These are phyloP conservation scores for Apodemus speciosus DNA, from an alignment of 2,113 vertebrate genomes.

Conservation along the genomic window DNA sequence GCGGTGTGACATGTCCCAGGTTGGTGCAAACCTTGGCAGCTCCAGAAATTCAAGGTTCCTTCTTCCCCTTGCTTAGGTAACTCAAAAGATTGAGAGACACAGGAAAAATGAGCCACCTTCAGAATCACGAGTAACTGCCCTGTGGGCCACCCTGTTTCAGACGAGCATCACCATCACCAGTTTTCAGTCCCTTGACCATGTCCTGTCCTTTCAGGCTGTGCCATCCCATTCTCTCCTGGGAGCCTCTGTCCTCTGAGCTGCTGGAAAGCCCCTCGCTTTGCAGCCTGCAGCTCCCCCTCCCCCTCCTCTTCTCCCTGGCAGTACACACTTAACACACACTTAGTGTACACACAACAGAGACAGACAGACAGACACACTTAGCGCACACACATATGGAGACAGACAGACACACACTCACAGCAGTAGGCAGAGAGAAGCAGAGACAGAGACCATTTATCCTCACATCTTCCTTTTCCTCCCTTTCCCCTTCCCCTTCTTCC, in stretches of 20 bases:
- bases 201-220: background rate
- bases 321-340: background rate
- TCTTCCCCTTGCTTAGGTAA: background rate
- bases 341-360: background rate
- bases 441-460: background rate
- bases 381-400: background rate
- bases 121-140: background rate
- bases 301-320: no score
- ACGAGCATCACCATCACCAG: background rate
- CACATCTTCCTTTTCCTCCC: background rate
- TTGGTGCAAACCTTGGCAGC: background rate
- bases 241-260: background rate
- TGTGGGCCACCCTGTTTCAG: slow-evolving; percentile 2
- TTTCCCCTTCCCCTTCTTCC: background rate
- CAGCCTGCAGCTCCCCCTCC: background rate
- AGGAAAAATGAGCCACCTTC: background rate
- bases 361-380: background rate
- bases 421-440: background rate
- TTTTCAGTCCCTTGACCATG: background rate
- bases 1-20: background rate
- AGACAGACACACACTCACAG: background rate
- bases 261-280: background rate
- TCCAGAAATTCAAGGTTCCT: background rate
- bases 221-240: background rate
- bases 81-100: background rate